Conservation (phyloP, 2,797 vertebrate species). For the Scolopax rusticola region DNA sequence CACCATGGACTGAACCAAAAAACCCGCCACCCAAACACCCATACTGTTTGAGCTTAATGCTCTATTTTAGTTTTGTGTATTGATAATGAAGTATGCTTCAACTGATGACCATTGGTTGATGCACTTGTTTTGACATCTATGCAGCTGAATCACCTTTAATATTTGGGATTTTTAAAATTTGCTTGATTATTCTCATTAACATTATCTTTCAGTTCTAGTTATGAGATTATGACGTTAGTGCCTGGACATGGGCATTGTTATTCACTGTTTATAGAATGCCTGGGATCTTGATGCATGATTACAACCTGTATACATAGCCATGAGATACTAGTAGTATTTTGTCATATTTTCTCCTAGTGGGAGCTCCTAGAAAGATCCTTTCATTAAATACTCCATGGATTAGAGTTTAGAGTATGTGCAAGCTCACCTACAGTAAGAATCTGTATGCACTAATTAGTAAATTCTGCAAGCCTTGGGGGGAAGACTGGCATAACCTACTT, state of each 20-base stretch:
- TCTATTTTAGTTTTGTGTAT: too few relatives aligned
- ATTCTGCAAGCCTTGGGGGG: background rate
- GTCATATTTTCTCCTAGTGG: background rate
- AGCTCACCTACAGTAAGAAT: background rate
- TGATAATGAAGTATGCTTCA: background rate
- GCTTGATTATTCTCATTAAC: background rate
- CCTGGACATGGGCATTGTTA: background rate
- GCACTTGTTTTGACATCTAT: background rate
- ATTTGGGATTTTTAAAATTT: background rate
- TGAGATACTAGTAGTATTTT: background rate
- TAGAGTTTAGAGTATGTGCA: background rate
- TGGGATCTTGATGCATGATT: background rate
- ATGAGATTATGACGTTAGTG: background rate
- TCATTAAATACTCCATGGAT: background rate
- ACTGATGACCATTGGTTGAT: background rate
- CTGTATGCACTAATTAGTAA: background rate
- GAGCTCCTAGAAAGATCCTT: background rate
- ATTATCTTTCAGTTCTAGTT: background rate
- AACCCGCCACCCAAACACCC: accelerated
- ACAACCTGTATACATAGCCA: background rate
- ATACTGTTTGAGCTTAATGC: background rate
- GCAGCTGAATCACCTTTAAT: background rate
- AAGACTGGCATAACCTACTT: background rate
- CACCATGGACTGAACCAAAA: background rate
- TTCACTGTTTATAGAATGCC: background rate